phyloP scores from a whole-genome alignment of 1,140 invertebrate genomes.

The Camponotus floridanus region DNA sequence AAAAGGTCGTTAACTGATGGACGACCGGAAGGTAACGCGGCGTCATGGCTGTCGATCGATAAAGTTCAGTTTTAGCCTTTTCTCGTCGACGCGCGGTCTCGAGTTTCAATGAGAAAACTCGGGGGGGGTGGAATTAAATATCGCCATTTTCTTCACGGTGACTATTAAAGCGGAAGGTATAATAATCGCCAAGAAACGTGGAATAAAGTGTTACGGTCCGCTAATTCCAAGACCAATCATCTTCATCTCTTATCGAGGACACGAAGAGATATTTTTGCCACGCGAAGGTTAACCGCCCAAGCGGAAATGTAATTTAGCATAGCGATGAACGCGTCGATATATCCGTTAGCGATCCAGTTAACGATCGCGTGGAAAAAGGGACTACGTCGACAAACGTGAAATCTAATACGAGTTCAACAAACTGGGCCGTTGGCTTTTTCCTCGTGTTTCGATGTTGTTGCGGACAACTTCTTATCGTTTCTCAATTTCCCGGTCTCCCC shows the following conservation, averaged over 20 bases:
- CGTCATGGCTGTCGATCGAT: slow-evolving; percentile 34
- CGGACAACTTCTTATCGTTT: slow-evolving; percentile 6
- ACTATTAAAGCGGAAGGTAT: not conserved
- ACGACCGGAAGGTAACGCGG: slow-evolving; percentile 25
- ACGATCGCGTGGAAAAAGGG: slow-evolving; percentile 55
- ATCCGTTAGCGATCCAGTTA: slow-evolving; percentile 74
- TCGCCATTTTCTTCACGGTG: not conserved
- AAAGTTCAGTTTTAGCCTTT: slow-evolving; percentile 4
- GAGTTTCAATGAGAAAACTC: not conserved
- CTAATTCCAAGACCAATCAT: not conserved
- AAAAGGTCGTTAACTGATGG: slow-evolving; percentile 25
- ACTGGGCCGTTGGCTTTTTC: slow-evolving; percentile 59
- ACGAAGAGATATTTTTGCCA: not conserved
- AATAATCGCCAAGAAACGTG: not conserved
- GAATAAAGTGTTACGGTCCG: not conserved
- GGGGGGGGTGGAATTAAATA: slow-evolving; percentile 20
- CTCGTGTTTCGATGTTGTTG: slow-evolving; percentile 3
- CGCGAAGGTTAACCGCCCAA: not conserved
- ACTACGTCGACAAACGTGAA: slow-evolving; percentile 48
- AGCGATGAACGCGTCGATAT: slow-evolving; percentile 25
- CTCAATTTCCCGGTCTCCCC: slow-evolving; percentile 61
- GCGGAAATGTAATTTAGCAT: slow-evolving; percentile 35
- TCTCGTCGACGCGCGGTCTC: not conserved
- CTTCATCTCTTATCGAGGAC: slow-evolving; percentile 13
- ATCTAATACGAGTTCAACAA: slow-evolving; percentile 37